Conservation (phyloP, 2,888 invertebrate genomes). For the Drosophila falleni region DNA sequence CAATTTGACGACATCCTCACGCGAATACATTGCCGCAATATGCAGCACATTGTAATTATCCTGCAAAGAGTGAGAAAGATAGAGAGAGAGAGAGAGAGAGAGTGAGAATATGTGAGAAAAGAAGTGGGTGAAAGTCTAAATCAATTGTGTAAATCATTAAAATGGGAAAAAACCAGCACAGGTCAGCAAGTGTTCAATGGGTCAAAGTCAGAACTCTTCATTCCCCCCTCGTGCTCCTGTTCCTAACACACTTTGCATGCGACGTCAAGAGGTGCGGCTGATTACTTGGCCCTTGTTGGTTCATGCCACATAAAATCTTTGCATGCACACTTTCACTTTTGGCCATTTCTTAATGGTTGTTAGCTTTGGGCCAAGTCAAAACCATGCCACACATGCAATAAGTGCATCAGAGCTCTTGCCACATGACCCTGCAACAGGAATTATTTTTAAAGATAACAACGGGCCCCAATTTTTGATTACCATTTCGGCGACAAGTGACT, state of each 20-base stretch:
- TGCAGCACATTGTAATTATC: slow-evolving; percentile 98
- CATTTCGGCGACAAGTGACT: slow-evolving; percentile 47
- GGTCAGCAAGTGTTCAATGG: slow-evolving; percentile 65
- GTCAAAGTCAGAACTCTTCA: slow-evolving; percentile 66
- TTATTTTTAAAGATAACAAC: slow-evolving; percentile 39
- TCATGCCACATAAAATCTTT: slow-evolving; percentile 59
- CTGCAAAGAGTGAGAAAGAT: slow-evolving; percentile 87
- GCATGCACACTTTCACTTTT: slow-evolving; percentile 79
- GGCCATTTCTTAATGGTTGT: slow-evolving; percentile 62
- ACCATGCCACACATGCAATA: slow-evolving; percentile 66
- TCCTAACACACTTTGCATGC: slow-evolving; percentile 60
- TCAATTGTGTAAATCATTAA: slow-evolving; percentile 66
- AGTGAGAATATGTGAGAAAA: background rate
- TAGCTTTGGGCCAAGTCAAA: slow-evolving; percentile 17
- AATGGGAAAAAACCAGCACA: slow-evolving; percentile 45
- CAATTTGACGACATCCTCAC: slow-evolving; percentile 97
- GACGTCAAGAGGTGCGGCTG: slow-evolving; percentile 66
- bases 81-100: slow-evolving; percentile 6
- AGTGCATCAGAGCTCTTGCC: slow-evolving; percentile 65
- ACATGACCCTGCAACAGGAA: slow-evolving; percentile 29
- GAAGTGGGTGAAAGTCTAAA: slow-evolving; percentile 40
- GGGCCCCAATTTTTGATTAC: slow-evolving; percentile 27
- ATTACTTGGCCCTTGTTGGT: slow-evolving; percentile 57
- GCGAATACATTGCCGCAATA: slow-evolving; percentile 96
- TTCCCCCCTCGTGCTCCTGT: background rate